Conservation (phyloP, 2,113 vertebrate species). For the Camelus bactrianus region DNA sequence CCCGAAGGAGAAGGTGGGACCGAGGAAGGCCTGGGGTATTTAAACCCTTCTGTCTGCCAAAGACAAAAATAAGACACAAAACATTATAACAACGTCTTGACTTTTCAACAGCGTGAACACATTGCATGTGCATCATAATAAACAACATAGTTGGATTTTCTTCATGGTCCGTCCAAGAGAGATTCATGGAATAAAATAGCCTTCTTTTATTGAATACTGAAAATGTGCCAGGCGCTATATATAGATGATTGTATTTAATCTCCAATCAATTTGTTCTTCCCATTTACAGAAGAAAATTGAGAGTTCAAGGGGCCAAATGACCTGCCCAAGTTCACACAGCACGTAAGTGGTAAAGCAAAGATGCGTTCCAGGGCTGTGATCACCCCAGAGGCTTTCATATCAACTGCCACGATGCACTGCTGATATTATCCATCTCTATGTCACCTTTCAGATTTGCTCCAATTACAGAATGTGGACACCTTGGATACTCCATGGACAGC, state of each 20-base stretch:
- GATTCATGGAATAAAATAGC: neutral
- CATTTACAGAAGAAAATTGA: neutral
- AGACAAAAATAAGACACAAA: constrained; percentile 56
- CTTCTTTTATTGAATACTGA: neutral
- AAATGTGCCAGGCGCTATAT: neutral
- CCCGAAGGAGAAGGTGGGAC: constrained; percentile 96
- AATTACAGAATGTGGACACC: no score
- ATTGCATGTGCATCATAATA: neutral
- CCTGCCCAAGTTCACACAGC: neutral
- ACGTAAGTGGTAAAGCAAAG: neutral
- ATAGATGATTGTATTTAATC: neutral
- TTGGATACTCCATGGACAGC: neutral
- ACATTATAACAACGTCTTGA: neutral
- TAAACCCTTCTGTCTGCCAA: constrained; percentile 94
- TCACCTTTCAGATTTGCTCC: neutral
- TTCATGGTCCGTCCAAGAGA: neutral
- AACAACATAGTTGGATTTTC: neutral
- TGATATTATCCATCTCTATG: neutral
- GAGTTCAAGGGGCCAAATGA: neutral
- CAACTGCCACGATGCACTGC: neutral
- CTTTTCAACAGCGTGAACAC: neutral
- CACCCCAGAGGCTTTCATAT: neutral
- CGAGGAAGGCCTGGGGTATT: constrained; percentile 93
- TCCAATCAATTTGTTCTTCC: neutral
- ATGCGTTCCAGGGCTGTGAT: neutral